Percentiles rank a stretch among this genome's conserved stretches.
phyloP scores from a whole-genome alignment of 2,888 invertebrate species.

The Brachycybe producta region DNA sequence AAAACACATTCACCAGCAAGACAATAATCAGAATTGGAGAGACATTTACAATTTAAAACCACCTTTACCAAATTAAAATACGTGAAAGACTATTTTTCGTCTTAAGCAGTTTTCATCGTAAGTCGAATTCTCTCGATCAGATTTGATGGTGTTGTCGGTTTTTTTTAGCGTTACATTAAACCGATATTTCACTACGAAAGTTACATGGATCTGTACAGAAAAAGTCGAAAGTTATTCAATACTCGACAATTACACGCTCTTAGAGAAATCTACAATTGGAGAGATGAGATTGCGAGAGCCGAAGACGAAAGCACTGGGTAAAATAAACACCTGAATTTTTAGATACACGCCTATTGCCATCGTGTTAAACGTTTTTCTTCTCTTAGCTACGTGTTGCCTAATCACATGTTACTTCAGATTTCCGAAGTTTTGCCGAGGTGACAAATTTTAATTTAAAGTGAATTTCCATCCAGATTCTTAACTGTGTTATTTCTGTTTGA shows the following conservation, averaged over 20 bases:
- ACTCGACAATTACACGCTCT: constrained; percentile 72
- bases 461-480: background rate
- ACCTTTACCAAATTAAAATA: no score
- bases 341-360: background rate
- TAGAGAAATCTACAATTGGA: constrained; percentile 68
- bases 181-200: constrained; percentile 53
- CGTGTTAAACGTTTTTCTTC: no score
- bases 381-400: constrained; percentile 80
- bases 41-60: no score
- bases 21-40: no score
- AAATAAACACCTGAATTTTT: constrained; percentile 24
- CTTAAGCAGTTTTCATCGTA: no score
- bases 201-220: constrained; percentile 60
- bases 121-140: no score
- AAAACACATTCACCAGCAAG: no score
- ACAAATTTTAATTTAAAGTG: constrained; percentile 14
- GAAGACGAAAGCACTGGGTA: constrained; percentile 82
- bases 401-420: constrained; percentile 87
- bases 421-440: constrained; percentile 64
- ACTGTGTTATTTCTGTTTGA: background rate
- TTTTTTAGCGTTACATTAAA: constrained; percentile 75
- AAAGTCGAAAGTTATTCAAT: constrained; percentile 68
- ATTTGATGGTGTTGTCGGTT: no score
- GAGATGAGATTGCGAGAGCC: constrained; percentile 65
- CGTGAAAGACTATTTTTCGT: no score